Conservation (phyloP, 2,888 invertebrate species). For the Cataglyphis altisquamis region DNA sequence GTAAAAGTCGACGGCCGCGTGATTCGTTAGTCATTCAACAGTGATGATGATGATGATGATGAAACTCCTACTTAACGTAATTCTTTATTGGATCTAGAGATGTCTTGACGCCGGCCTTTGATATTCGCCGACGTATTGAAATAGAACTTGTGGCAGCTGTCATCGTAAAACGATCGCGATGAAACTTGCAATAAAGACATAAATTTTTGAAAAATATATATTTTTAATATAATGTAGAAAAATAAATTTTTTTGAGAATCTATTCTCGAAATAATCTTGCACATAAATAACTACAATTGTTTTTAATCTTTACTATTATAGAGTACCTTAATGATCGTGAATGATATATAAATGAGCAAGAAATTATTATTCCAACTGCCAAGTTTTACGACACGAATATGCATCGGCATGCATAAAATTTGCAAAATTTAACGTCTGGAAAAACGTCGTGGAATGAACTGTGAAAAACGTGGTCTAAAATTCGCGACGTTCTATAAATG, state of each 20-base stretch:
- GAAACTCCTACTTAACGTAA: slow-evolving; percentile 23
- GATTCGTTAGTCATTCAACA: slow-evolving; percentile 42
- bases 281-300: background rate
- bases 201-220: background rate
- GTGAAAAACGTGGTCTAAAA: slow-evolving; percentile 12
- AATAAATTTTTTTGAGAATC: background rate
- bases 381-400: slow-evolving; percentile 33
- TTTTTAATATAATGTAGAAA: background rate
- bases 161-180: background rate
- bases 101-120: slow-evolving; percentile 32
- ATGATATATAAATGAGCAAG: slow-evolving; percentile 27
- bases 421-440: background rate
- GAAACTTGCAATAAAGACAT: background rate
- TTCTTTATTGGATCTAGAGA: slow-evolving; percentile 21
- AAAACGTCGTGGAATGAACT: slow-evolving; percentile 1
- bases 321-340: slow-evolving; percentile 27
- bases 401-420: slow-evolving; percentile 16
- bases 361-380: slow-evolving; percentile 20
- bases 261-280: background rate
- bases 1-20: slow-evolving; percentile 13
- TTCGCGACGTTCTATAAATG: background rate
- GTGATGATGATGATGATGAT: slow-evolving; percentile 27
- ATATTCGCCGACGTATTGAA: slow-evolving; percentile 25
- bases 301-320: slow-evolving; percentile 24
- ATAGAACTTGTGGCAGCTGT: background rate